A percentile compares a stretch with the other conserved stretches of the same genome.
phyloP scores from a whole-genome alignment of 2,888 invertebrate genomes.

The Trachelus tabidus region DNA sequence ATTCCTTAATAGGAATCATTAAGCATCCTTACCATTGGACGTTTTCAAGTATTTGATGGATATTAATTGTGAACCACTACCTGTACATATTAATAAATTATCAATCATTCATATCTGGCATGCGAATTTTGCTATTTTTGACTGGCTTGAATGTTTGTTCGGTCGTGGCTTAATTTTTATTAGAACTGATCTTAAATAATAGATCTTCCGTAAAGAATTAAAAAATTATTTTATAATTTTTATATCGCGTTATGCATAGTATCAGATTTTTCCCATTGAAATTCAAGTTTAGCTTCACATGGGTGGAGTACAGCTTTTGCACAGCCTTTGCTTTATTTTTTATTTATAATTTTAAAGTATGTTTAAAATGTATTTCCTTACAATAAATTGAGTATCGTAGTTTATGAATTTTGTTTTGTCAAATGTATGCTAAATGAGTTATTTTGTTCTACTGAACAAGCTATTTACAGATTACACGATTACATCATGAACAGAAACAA shows the following conservation, averaged over 20 bases:
- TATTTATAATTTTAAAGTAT: constrained; percentile 20
- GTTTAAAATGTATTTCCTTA: background rate
- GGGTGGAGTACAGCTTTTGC: constrained; percentile 44
- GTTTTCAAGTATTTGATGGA: background rate
- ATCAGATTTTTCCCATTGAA: constrained; percentile 28
- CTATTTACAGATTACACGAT: background rate
- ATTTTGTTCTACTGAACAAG: background rate
- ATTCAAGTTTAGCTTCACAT: constrained; percentile 24
- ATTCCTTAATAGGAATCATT: background rate
- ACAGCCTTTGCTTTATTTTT: constrained; percentile 43
- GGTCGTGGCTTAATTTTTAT: background rate
- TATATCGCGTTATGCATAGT: background rate
- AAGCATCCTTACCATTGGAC: background rate
- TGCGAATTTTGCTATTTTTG: background rate
- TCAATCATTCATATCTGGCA: background rate
- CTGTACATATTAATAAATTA: background rate
- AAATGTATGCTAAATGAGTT: background rate
- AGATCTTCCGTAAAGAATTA: background rate
- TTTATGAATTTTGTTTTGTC: background rate
- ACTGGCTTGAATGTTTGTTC: background rate
- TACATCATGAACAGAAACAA: background rate
- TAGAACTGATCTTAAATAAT: background rate
- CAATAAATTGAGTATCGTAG: background rate
- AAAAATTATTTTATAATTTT: background rate
- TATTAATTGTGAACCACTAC: background rate